Base-by-base conservation (phyloP, 2,888 invertebrate species). In the Phrixothrix hirtus region DNA sequence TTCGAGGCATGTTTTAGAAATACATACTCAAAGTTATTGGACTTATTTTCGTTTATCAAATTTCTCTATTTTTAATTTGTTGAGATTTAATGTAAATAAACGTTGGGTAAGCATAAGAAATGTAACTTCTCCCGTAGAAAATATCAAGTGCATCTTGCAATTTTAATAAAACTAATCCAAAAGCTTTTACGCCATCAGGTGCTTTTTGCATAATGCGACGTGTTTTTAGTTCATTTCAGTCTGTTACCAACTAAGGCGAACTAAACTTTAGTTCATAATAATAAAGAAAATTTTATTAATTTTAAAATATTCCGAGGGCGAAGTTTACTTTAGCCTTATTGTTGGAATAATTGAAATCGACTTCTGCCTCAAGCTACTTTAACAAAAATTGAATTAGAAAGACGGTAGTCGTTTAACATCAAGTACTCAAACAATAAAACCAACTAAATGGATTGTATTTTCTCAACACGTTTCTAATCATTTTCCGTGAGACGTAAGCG, bases 131-230 rank as follows among this genome's bases (percentile, higher is more conserved):
- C 21, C 25, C 21, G 11, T 11, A 27, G 15, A 31, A 47, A 42
- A 25, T 16, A 27, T 27, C 34, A 44, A 51, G 51, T 51, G 51
- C 51, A 51, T 51, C 35, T 39, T 51, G 51, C 45, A 51, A 45
- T 51, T 45, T 51, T 51, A 45, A 51, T 51, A 51, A 45, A 39
- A 51, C 51, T 51, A 51, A 51, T 51, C 51, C 44, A 26, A 21
- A 16, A 37, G 43, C 37, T 50, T 51, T 51, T 35, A 37, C 37
- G 49, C 49, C 49, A 31, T 43, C 31, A 51, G 51, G 38, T 39
- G 44, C 44, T 45, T n/a, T n/a, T 45, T 44, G 44, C 39, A 51
- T 51, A 51, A 45, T 45, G 15, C 44, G 30, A 37, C 16, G 16
- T 26, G 30, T 42, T 43, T 43, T 43, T 43, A 37, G 35, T 49